Percentiles rank a stretch among this genome's conserved stretches.
phyloP scores from a whole-genome alignment of 1,140 invertebrate genomes.

The Archivesica marissinica region DNA sequence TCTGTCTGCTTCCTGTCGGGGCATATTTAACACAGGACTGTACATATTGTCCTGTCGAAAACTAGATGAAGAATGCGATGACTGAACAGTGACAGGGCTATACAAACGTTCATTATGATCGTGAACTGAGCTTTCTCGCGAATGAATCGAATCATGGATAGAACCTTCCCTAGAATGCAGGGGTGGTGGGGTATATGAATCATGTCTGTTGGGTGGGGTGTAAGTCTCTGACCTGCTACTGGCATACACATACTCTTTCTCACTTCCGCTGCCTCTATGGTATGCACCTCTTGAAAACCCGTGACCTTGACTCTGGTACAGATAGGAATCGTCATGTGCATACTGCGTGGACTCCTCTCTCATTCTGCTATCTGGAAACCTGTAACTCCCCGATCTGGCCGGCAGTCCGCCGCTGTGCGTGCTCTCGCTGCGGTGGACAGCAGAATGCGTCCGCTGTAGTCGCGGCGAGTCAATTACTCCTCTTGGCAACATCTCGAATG shows the following conservation, averaged over 20 bases:
- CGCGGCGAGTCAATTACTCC: slow-evolving; percentile 78
- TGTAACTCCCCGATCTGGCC: slow-evolving; percentile 66
- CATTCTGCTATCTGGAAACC: slow-evolving; percentile 61
- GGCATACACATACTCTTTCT: slow-evolving; percentile 56
- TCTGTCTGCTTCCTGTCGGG: slow-evolving; percentile 21
- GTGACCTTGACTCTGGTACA: slow-evolving; percentile 44
- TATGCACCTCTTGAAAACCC: slow-evolving; percentile 39
- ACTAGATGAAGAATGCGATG: slow-evolving; percentile 52
- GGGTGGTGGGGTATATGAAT: slow-evolving; percentile 62
- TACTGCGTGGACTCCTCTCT: slow-evolving; percentile 61
- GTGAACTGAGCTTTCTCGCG: slow-evolving; percentile 51
- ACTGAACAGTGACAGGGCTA: slow-evolving; percentile 69
- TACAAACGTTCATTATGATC: slow-evolving; percentile 70
- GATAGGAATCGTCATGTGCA: slow-evolving; percentile 64
- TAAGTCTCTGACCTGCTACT: slow-evolving; percentile 60
- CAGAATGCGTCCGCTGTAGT: slow-evolving; percentile 70
- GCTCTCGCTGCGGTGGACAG: slow-evolving; percentile 73
- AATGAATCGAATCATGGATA: slow-evolving; percentile 62
- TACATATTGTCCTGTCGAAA: slow-evolving; percentile 55
- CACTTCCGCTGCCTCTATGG: slow-evolving; percentile 52
- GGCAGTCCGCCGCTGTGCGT: slow-evolving; percentile 65
- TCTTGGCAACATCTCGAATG: slow-evolving; percentile 77
- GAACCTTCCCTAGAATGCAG: slow-evolving; percentile 61
- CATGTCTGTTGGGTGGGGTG: slow-evolving; percentile 44
- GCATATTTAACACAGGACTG: slow-evolving; percentile 58